phyloP scores from a whole-genome alignment of 2,113 vertebrate genomes.

The Perognathus longimembris region DNA sequence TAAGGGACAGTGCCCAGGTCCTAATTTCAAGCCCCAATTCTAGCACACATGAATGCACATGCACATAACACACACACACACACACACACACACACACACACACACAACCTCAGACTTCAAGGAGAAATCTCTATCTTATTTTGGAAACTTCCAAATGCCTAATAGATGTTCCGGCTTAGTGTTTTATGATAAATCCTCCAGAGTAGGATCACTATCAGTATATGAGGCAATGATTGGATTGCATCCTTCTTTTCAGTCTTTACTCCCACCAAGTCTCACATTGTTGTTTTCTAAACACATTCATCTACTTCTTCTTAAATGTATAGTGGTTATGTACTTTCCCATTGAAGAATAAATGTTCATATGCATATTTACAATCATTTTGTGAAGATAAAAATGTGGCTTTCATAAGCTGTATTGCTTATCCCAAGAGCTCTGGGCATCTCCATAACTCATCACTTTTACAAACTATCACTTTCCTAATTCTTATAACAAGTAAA shows the following conservation, averaged over 20 bases:
- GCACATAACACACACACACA: too few species aligned
- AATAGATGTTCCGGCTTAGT: neutral
- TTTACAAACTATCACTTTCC: neutral
- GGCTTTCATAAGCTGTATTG: neutral
- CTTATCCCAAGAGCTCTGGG: neutral
- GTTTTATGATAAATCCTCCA: neutral
- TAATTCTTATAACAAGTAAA: neutral
- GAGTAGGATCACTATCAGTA: too few species aligned
- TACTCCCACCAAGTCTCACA: neutral
- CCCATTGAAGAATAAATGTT: neutral
- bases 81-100: too few species aligned
- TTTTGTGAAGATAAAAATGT: constrained; percentile 17
- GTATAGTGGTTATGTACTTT: neutral
- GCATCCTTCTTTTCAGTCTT: neutral
- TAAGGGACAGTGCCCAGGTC: too few species aligned
- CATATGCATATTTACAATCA: neutral
- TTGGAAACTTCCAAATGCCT: neutral
- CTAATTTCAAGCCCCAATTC: too few species aligned
- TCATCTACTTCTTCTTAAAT: neutral
- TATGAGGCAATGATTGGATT: neutral
- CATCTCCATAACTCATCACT: neutral
- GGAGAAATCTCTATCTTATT: neutral
- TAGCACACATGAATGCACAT: too few species aligned
- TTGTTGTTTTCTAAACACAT: neutral
- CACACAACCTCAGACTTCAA: too few species aligned